Evolutionary conservation across 2,113 vertebrate species (phyloP).

Genomic region (Hiodon alosoides): DNA sequence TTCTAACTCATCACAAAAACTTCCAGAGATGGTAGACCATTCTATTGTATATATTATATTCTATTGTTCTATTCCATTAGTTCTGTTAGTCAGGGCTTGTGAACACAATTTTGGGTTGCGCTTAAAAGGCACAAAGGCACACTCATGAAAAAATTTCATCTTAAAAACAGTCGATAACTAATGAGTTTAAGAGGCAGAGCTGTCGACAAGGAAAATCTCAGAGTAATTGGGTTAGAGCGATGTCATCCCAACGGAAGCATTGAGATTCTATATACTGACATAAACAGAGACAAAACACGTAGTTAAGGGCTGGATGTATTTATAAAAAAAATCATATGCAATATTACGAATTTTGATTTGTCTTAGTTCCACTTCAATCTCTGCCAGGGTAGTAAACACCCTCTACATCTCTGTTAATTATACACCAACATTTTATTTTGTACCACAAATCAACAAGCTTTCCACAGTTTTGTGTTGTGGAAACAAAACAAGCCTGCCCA

Average conservation of each 20-base stretch:
- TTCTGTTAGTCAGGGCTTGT: no score
- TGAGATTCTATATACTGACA: neutral
- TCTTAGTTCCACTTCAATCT: no score
- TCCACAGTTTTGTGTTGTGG: slow-evolving; percentile 30
- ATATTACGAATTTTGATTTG: no score
- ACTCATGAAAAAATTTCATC: neutral
- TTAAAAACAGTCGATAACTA: neutral
- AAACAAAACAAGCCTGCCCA: slow-evolving; percentile 40
- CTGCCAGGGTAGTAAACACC: neutral
- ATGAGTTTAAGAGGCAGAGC: neutral
- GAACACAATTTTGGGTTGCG: no score
- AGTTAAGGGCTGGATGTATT: neutral
- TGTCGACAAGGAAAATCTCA: neutral
- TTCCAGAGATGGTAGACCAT: no score
- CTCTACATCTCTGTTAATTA: slow-evolving; percentile 8
- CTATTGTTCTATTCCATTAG: no score
- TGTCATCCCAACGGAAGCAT: neutral
- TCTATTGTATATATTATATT: no score
- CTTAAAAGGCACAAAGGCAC: neutral
- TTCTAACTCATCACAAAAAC: no score
- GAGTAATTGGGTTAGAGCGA: neutral
- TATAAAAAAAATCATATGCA: no score
- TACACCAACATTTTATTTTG: slow-evolving; percentile 4
- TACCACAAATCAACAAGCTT: slow-evolving; percentile 38
- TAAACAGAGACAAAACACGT: neutral